Evolutionary conservation across 2,888 invertebrate genomes (phyloP).

Genomic region (Syritta pipiens): DNA sequence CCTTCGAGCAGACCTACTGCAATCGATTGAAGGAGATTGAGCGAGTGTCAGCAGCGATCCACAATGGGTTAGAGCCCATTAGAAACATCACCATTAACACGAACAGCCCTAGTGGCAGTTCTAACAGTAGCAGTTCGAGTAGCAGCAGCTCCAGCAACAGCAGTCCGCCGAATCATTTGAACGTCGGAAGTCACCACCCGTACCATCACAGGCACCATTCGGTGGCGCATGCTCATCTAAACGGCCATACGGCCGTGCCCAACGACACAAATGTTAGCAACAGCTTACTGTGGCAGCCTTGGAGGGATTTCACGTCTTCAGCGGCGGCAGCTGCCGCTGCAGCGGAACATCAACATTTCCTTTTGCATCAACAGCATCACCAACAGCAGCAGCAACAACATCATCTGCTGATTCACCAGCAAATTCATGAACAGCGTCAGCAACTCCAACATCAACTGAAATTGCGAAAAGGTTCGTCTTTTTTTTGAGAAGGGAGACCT

Average conservation of each 20-base stretch:
- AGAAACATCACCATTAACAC: slow-evolving; percentile 58
- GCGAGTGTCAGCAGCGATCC: slow-evolving; percentile 71
- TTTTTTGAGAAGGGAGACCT: too few species aligned
- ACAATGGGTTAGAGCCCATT: too few species aligned
- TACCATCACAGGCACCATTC: slow-evolving; percentile 71
- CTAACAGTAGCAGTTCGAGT: background rate
- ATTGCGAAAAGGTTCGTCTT: slow-evolving; percentile 75
- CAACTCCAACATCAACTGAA: slow-evolving; percentile 66
- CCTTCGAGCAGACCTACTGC: slow-evolving; percentile 76
- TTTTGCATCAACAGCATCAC: slow-evolving; percentile 75
- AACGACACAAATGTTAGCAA: slow-evolving; percentile 75
- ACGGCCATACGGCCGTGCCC: slow-evolving; percentile 51
- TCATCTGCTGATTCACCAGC: slow-evolving; percentile 73
- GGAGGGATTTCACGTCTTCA: slow-evolving; percentile 77
- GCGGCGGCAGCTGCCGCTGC: slow-evolving; percentile 69
- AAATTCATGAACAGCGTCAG: slow-evolving; percentile 18
- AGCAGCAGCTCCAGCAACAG: slow-evolving; percentile 44
- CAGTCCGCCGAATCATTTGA: slow-evolving; percentile 61
- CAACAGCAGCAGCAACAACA: slow-evolving; percentile 72
- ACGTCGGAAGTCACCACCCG: slow-evolving; percentile 45
- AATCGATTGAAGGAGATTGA: slow-evolving; percentile 75
- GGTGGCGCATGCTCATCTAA: slow-evolving; percentile 31
- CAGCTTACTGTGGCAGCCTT: slow-evolving; percentile 78
- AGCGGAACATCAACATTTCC: slow-evolving; percentile 76
- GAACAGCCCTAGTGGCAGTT: slow-evolving; percentile 27